These are phyloP conservation scores for Hippoglossus hippoglossus DNA, from an alignment of 2,797 vertebrate genomes.

Conservation along the genomic window DNA sequence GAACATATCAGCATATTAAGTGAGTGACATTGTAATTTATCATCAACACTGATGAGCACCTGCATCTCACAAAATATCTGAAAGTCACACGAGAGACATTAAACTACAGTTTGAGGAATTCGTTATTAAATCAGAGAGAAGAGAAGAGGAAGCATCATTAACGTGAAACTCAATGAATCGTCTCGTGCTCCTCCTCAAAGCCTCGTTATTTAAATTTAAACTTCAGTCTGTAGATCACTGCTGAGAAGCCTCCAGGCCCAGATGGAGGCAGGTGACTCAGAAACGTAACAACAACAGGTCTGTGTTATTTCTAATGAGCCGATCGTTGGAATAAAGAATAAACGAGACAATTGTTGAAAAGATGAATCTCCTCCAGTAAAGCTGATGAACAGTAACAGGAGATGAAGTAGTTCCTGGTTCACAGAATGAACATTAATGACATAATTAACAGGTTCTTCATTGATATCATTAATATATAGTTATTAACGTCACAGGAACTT, in stretches of 20 bases:
- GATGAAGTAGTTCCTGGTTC: too few relatives aligned
- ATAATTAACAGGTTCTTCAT: too few relatives aligned
- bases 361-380: too few relatives aligned
- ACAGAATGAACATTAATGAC: too few relatives aligned
- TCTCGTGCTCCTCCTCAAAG: constrained; percentile 3
- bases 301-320: not conserved
- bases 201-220: constrained; percentile 13
- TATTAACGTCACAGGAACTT: too few relatives aligned
- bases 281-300: not conserved
- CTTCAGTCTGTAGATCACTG: constrained; percentile 4
- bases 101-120: constrained; percentile 39
- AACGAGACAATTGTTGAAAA: too few relatives aligned
- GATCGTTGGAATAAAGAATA: too few relatives aligned
- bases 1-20: constrained; percentile 61
- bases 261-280: not conserved
- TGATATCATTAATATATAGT: too few relatives aligned
- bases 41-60: constrained; percentile 50
- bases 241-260: not conserved
- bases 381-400: too few relatives aligned
- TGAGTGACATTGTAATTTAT: constrained; percentile 60
- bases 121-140: not conserved
- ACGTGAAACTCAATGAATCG: constrained; percentile 21
- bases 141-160: constrained; percentile 20
- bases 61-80: constrained; percentile 26
- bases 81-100: constrained; percentile 51